Base-by-base conservation (phyloP, 2,113 vertebrate genomes). In the Periophthalmodon schlosseri region DNA sequence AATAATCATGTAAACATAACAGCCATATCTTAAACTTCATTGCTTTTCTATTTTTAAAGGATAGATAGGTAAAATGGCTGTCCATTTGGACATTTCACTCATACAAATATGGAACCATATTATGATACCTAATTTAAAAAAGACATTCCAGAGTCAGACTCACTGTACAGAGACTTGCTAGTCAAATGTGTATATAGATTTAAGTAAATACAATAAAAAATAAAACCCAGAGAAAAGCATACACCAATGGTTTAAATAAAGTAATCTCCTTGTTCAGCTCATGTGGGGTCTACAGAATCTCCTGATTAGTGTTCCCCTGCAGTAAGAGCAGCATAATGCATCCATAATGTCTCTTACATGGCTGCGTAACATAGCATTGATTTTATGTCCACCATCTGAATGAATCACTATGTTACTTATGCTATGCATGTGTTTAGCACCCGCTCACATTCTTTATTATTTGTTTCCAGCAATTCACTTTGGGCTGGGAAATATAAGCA, bases 381-480 rank as follows among this genome's bases (percentile, higher is more conserved):
- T 89, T 68, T 68, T 74, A 66, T 74, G 72, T 75, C 39, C 47
- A 14, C 54, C 28, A 64, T 64, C n/a, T 68, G 64, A 80, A 80
- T 73, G 79, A 75, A 82, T 28, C 39, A 72, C 24, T 15, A 39
- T 52, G 70, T 65, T 73, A 46, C 49, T 75, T 72, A 79, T 81
- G 16, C 56, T 20, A n/a, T 58, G 13, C 13, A 23, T 56, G 57
- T 63, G 52, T 85, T 78, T 68, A 72, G 68, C n/a, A 52, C 21
- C 68, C 68, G 69, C 65, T 82, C 66, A 78, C 58, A 68, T 77
- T 46, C 63, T 79, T 57, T 74, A 74, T 77, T 76, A 66, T 84
- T 50, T 77, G 66, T 70, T 4, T 83, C 73, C 68, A 63, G 8
- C 75, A 57, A 65, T 72, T 63, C 0, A 20, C 6, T n/a, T 60